Conservation (phyloP, 2,113 vertebrate genomes). For the Hydropotes inermis region DNA sequence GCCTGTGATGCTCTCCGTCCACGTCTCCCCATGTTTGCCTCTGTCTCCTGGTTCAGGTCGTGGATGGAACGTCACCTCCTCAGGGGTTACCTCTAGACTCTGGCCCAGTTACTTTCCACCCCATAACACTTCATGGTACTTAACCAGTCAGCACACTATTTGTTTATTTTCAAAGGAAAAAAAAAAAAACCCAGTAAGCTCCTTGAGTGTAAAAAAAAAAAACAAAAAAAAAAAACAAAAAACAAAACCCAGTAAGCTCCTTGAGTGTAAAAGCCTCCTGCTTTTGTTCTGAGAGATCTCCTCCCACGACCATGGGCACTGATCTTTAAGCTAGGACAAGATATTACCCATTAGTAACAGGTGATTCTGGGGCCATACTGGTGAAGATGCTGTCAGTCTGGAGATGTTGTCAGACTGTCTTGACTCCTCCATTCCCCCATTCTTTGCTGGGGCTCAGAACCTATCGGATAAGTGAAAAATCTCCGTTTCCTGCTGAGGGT, state of each 20-base stretch:
- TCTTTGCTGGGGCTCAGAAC: background rate
- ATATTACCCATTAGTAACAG: background rate
- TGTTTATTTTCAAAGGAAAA: background rate
- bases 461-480: background rate
- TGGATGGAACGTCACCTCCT: background rate
- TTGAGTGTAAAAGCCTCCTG: background rate
- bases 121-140: background rate
- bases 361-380: background rate
- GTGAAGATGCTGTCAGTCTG: background rate
- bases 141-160: background rate
- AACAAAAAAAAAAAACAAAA: background rate
- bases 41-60: background rate
- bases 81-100: background rate
- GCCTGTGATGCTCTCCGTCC: background rate
- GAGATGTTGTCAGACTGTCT: background rate
- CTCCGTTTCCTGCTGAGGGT: background rate
- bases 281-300: background rate
- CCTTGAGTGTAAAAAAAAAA: background rate
- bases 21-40: background rate
- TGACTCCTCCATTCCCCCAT: background rate
- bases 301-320: background rate
- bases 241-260: background rate
- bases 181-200: background rate
- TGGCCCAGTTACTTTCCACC: background rate
- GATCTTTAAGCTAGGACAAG: background rate